Evolutionary conservation across 2,888 invertebrate species (phyloP), one percentile per base, ranked within the genome.

Genomic region (Escarpia spicata): DNA sequence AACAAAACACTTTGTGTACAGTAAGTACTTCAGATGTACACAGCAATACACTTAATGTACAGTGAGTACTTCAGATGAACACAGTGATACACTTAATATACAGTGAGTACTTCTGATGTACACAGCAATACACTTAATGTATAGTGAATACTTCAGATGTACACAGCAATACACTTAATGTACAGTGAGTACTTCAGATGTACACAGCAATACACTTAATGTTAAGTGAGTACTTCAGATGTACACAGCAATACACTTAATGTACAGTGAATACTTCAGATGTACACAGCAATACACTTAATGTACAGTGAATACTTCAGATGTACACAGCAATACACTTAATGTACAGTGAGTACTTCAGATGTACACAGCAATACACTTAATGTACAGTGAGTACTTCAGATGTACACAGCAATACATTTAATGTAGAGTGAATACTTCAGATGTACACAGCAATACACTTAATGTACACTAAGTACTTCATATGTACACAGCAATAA

Each of bases 81-180:
- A 97, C 90, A 97, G 97, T 93, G 97, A 97, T 92, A 97, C 97
- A 95, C 96, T 97, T 75, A 97, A 97, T 91, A 96, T 97, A 43
- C 96, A 96, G 97, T 97, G 95, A 97, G 97, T 95, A 44, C 8
- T 52, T 19, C 26, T 15, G 15, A 43, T 4, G n/a, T 75, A 75
- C 75, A 26, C 75, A 75, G 75, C 1, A 75, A 26, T 2, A 75
- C 75, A 75, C 75, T 75, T 26, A 26, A 3, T 75, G 75, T 97
- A 97, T 95, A 97, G 97, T 95, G 97, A 97, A 95, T 97, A 52
- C 52, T 52, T 52, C 97, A n/a, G 97, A 97, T 91, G 96, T 97
- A 6, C 97, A 97, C 90, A 97, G 97, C 93, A 97, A 97, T 92
- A 97, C 97, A 95, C 96, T 97, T 89, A 97, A 97, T 91, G 96